Evolutionary conservation across 2,797 vertebrate species (phyloP), one percentile per base, ranked within the genome.

Genomic region (Sebastolobus altivelis): DNA sequence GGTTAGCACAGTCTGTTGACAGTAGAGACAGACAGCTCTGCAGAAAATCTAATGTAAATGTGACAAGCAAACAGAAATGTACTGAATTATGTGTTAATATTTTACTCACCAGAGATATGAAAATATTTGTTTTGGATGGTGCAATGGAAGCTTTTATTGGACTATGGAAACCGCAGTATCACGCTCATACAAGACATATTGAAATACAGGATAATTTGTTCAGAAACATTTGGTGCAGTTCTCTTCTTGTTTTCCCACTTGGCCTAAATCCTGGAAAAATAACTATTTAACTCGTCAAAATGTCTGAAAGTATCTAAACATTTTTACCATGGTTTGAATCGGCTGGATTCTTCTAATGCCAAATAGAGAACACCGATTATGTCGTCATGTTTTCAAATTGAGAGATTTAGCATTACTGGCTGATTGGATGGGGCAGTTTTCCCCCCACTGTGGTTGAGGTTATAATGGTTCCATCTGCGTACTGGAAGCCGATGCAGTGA

Each of bases 401-500:
- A 33, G 65, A 82, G 83, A 69, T 86, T 87, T 70, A 79, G 74
- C 58, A 4, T 73, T 1, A 2, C 18, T 4, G 62, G 27, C 67
- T 82, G 90, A 87, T 86, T 81, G 63, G 77, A 82, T 75, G 79
- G 72, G 80, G 29, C 54, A 25, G 27, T 69, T 61, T 56, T 73
- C 38, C n/a, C 33, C 40, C 46, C 80, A 5, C 43, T 63, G 78
- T 65, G 54, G 46, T 46, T 65, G 43, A 72, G 58, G 80, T 77
- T 82, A 40, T 78, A 77, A 81, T 75, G 71, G 69, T 18, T 68
- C 76, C 69, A 80, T 89, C 69, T 86, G 82, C 54, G 65, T 79
- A 82, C 75, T 75, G 60, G 70, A 71, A 71, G 65, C 62, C 2
- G 22, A 54, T 72, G 69, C 59, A 54, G 67, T 78, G 60, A 77